phyloP scores from a whole-genome alignment of 2,797 vertebrate species.

The Muraenolepis orangiensis region DNA sequence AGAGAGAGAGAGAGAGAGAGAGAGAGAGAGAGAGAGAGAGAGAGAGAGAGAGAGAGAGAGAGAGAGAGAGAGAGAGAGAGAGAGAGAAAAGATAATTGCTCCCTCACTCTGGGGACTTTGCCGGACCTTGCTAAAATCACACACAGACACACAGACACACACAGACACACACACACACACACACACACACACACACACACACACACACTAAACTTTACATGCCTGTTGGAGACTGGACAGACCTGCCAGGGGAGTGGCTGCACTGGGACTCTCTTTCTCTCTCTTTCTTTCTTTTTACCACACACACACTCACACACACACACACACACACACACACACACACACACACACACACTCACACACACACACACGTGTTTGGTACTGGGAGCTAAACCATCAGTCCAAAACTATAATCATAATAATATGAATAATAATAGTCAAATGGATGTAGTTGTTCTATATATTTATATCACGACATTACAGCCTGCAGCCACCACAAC shows the following conservation, averaged over 20 bases:
- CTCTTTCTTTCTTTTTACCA: neutral
- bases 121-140: conserved; percentile 20
- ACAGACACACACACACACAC: neutral
- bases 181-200: too few species aligned
- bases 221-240: neutral
- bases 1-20: neutral
- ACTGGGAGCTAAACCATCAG: too few species aligned
- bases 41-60: neutral
- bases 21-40: neutral
- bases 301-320: neutral
- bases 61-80: too few species aligned
- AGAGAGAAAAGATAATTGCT: conserved; percentile 25
- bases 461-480: neutral
- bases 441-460: too few species aligned
- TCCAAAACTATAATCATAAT: too few species aligned
- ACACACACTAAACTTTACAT: neutral
- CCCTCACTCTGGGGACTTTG: conserved; percentile 25
- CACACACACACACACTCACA: too few species aligned
- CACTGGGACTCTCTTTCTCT: neutral
- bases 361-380: too few species aligned
- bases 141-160: neutral
- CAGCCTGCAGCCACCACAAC: neutral
- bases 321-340: too few species aligned
- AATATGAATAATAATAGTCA: too few species aligned
- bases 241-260: neutral